A percentile compares a stretch with the other conserved stretches of the same genome.
These are phyloP conservation scores for Xylocopa sonorina DNA, from an alignment of 1,140 invertebrate species.

Conservation along the genomic window DNA sequence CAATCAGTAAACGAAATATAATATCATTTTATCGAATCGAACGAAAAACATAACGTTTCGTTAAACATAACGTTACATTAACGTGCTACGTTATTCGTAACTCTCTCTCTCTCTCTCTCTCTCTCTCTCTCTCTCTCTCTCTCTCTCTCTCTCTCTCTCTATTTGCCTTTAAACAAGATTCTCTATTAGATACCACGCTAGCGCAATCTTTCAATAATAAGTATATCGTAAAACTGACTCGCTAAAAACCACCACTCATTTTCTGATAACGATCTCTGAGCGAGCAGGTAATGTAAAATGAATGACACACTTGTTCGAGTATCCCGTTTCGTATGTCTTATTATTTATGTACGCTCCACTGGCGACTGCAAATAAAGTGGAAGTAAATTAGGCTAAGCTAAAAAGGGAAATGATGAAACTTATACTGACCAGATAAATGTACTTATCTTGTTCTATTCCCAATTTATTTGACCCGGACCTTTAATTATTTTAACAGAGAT, in stretches of 20 bases:
- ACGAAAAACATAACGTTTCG: not conserved
- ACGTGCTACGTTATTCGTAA: too few relatives aligned
- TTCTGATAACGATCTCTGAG: slow-evolving; percentile 12
- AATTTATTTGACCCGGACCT: too few relatives aligned
- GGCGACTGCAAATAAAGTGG: too few relatives aligned
- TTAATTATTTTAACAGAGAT: too few relatives aligned
- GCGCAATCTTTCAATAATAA: slow-evolving; percentile 16
- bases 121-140: too few relatives aligned
- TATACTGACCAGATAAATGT: too few relatives aligned
- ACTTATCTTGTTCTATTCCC: too few relatives aligned
- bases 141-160: too few relatives aligned
- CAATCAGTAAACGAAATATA: not conserved
- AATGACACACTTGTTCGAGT: not conserved
- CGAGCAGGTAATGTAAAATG: not conserved
- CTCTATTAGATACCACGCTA: not conserved
- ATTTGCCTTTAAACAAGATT: not conserved
- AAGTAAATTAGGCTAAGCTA: too few relatives aligned
- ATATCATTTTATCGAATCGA: not conserved
- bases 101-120: too few relatives aligned
- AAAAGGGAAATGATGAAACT: too few relatives aligned
- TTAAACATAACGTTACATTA: too few relatives aligned
- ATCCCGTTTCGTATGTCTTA: not conserved
- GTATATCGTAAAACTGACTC: slow-evolving; percentile 23
- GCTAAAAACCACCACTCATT: slow-evolving; percentile 7
- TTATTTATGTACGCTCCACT: not conserved